These are phyloP conservation scores for Drosophila atripex DNA, from an alignment of 2,888 invertebrate genomes.

Conservation along the genomic window DNA sequence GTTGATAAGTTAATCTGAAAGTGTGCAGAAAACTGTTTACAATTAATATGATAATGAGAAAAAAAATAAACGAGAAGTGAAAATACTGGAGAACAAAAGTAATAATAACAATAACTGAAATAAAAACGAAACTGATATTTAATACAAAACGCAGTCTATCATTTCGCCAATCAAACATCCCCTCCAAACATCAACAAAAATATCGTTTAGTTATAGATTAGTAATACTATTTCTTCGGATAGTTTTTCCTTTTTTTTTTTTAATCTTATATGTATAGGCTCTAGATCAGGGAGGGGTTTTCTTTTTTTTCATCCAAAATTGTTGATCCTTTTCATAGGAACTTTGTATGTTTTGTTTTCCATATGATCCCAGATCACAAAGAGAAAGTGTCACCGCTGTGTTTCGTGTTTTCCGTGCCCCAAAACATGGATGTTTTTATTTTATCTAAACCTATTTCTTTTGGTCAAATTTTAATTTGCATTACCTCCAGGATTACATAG, in stretches of 20 bases:
- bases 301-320: not conserved
- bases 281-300: not conserved
- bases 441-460: constrained; percentile 13
- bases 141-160: constrained; percentile 65
- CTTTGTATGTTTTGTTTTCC: not conserved
- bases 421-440: constrained; percentile 13
- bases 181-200: constrained; percentile 6
- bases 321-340: not conserved
- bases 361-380: not conserved
- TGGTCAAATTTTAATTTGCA: constrained; percentile 33
- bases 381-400: constrained; percentile 8
- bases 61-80: constrained; percentile 25
- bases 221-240: too few relatives aligned
- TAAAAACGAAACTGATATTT: constrained; percentile 74
- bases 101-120: constrained; percentile 75
- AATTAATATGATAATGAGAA: constrained; percentile 52
- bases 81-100: constrained; percentile 48
- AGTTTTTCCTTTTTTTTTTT: too few relatives aligned
- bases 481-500: constrained; percentile 81
- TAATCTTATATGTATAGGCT: too few relatives aligned
- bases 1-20: constrained; percentile 44
- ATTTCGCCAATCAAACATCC: constrained; percentile 42
- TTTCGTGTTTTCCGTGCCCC: constrained; percentile 17
- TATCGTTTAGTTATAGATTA: not conserved
- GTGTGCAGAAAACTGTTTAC: constrained; percentile 58